phyloP scores from a whole-genome alignment of 1,140 invertebrate genomes.

The Brachionus asplanchnoidis region DNA sequence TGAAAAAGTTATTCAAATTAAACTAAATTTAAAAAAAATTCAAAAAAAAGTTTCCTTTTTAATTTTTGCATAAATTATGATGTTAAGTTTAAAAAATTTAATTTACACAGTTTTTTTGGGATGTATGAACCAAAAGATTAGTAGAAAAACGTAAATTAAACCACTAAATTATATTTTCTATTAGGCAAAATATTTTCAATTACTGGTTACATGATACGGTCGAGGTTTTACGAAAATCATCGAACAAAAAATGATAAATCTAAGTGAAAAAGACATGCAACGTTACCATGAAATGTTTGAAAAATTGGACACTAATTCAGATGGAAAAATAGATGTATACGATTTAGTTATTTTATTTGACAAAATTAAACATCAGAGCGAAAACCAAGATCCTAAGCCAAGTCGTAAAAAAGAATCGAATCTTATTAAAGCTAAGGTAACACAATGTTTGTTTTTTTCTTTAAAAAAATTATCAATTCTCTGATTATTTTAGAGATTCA shows the following conservation, averaged over 20 bases:
- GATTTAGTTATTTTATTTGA: slow-evolving; percentile 17
- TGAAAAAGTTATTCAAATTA: no score
- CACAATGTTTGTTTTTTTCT: background rate
- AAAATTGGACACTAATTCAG: slow-evolving; percentile 18
- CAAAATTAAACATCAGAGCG: background rate
- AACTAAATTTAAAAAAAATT: background rate
- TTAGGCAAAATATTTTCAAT: background rate
- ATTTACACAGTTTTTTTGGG: background rate
- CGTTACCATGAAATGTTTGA: slow-evolving; percentile 17
- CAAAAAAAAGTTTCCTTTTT: background rate
- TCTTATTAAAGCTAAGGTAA: background rate
- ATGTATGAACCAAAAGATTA: background rate
- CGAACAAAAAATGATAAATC: background rate
- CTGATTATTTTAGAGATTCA: slow-evolving; percentile 17
- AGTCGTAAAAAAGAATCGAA: background rate
- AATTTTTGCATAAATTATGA: background rate
- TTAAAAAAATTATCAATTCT: background rate
- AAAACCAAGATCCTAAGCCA: background rate
- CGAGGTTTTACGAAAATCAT: background rate
- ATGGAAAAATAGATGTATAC: slow-evolving; percentile 34
- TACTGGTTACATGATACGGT: background rate
- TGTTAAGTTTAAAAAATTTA: background rate
- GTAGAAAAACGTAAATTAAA: background rate
- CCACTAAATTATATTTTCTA: background rate
- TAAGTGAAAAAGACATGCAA: slow-evolving; percentile 28